phyloP scores from a whole-genome alignment of 2,797 vertebrate species.

The Lacerta viridis region DNA sequence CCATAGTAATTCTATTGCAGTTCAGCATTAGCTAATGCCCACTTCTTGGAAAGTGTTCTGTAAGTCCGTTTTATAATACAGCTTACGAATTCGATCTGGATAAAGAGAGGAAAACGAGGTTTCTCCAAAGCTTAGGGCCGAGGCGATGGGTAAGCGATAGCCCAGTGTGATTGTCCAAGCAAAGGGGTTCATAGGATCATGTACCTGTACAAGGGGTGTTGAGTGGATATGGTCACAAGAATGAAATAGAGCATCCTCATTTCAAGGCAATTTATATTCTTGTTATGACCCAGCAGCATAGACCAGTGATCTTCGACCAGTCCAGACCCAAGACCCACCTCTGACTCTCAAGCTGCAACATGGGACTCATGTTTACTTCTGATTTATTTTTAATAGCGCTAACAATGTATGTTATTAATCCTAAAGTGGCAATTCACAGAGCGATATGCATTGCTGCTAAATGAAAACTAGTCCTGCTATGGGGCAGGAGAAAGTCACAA shows the following conservation, averaged over 20 bases:
- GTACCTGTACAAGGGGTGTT: not conserved
- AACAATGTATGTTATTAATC: too few species aligned
- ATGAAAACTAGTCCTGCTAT: too few species aligned
- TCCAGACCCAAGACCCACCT: too few species aligned
- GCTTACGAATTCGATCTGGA: slow-evolving; percentile 16
- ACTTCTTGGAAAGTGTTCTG: slow-evolving; percentile 9
- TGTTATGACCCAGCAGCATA: not conserved
- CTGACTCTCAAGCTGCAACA: too few species aligned
- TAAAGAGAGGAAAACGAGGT: not conserved
- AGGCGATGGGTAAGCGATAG: not conserved
- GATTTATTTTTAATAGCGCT: too few species aligned
- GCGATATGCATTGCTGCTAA: too few species aligned
- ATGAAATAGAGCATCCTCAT: not conserved
- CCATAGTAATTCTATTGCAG: slow-evolving; percentile 48
- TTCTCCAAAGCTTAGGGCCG: not conserved
- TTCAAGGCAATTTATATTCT: not conserved
- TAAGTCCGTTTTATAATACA: slow-evolving; percentile 27
- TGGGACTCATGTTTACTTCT: too few species aligned
- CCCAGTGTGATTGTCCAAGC: not conserved
- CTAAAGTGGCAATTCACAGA: too few species aligned
- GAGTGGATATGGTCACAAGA: not conserved
- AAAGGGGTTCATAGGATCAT: not conserved
- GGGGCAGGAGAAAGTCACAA: too few species aligned
- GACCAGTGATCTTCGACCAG: too few species aligned
- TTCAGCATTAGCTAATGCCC: slow-evolving; percentile 32